These are phyloP conservation scores for Prorops nasuta DNA, from an alignment of 1,140 invertebrate genomes.

Conservation along the genomic window DNA sequence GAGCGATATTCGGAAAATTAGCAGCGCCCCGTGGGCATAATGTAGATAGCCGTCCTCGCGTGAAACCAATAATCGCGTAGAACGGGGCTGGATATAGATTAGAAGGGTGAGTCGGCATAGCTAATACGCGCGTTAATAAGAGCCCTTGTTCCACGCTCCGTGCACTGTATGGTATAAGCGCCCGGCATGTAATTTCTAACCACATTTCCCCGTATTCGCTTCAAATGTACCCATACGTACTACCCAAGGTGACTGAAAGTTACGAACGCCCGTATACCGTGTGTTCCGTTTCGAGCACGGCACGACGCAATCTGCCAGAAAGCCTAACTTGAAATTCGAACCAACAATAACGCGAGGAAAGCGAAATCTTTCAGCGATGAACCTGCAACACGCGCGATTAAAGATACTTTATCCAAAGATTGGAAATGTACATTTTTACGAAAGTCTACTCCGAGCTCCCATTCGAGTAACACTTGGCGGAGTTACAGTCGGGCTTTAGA, in stretches of 20 bases:
- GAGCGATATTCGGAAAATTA: too few relatives aligned
- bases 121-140: slow-evolving; percentile 52
- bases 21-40: slow-evolving; percentile 42
- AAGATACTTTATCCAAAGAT: too few relatives aligned
- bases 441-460: background rate
- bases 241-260: slow-evolving; percentile 30
- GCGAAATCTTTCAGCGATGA: too few relatives aligned
- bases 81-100: slow-evolving; percentile 47
- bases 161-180: slow-evolving; percentile 44
- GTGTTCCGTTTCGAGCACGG: slow-evolving; percentile 16
- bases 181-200: slow-evolving; percentile 47
- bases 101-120: slow-evolving; percentile 52
- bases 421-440: too few relatives aligned
- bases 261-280: slow-evolving; percentile 28
- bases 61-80: slow-evolving; percentile 51
- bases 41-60: slow-evolving; percentile 47
- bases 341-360: too few relatives aligned
- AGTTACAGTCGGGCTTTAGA: too few relatives aligned
- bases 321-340: too few relatives aligned
- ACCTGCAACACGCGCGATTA: too few relatives aligned
- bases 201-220: slow-evolving; percentile 46
- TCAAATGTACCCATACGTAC: slow-evolving; percentile 36
- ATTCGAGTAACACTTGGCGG: background rate
- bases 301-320: background rate
- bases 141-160: slow-evolving; percentile 42